Conservation (phyloP, 2,113 vertebrate genomes). For the Danionella cerebrum region DNA sequence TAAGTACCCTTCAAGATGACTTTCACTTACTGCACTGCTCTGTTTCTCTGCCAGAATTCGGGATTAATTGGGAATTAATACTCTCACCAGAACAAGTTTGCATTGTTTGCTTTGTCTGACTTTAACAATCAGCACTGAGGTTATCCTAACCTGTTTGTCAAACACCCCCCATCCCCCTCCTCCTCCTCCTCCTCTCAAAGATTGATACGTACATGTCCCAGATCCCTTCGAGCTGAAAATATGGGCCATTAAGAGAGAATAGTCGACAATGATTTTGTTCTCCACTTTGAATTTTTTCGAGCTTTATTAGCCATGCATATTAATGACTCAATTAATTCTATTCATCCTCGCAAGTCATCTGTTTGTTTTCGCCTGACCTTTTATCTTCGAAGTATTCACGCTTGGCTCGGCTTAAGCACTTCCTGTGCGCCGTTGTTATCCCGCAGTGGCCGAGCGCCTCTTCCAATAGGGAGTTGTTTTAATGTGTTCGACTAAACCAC, state of each 20-base stretch:
- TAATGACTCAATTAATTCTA: constrained; percentile 87
- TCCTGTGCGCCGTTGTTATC: constrained; percentile 66
- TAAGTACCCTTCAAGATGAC: constrained; percentile 79
- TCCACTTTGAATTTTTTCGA: constrained; percentile 57
- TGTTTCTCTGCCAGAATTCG: constrained; percentile 73
- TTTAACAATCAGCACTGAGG: constrained; percentile 64
- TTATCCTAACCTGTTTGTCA: constrained; percentile 62
- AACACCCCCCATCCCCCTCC: constrained; percentile 47
- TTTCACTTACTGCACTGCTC: constrained; percentile 72
- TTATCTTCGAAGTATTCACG: constrained; percentile 75
- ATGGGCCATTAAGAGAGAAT: constrained; percentile 68
- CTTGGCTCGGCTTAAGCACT: constrained; percentile 74
- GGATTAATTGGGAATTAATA: constrained; percentile 82
- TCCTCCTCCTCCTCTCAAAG: constrained; percentile 46
- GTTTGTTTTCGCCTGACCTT: constrained; percentile 83
- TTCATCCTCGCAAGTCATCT: constrained; percentile 77
- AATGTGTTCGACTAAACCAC: constrained; percentile 50
- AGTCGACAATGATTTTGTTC: constrained; percentile 64
- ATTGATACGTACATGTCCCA: constrained; percentile 64
- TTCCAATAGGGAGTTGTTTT: constrained; percentile 57
- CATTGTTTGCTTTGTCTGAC: constrained; percentile 73
- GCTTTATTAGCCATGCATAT: constrained; percentile 80
- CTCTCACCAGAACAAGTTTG: constrained; percentile 71
- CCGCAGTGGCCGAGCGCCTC: constrained; percentile 39
- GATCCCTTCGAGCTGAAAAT: constrained; percentile 71